phyloP scores from a whole-genome alignment of 2,888 invertebrate species.

The Thymelicus acteon region DNA sequence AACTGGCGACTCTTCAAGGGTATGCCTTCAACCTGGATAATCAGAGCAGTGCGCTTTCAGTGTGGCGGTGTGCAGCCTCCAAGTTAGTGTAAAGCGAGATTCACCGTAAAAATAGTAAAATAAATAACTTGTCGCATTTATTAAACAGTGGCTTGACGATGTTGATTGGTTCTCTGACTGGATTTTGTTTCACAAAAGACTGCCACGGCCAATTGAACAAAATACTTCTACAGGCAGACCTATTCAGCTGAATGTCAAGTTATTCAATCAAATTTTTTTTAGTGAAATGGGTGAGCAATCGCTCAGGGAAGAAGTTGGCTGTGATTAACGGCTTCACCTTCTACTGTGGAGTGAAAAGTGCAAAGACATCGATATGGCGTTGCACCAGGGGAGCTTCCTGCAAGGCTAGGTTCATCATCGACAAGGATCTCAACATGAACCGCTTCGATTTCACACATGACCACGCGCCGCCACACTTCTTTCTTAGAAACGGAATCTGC shows the following conservation, averaged over 20 bases:
- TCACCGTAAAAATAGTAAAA: conserved; percentile 40
- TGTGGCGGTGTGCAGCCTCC: conserved; percentile 44
- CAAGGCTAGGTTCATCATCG: conserved; percentile 41
- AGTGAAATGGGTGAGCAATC: conserved; percentile 49
- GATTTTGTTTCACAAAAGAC: too few species aligned
- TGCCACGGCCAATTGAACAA: too few species aligned
- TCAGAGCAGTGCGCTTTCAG: conserved; percentile 8
- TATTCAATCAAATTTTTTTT: conserved; percentile 18
- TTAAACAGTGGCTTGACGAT: too few species aligned
- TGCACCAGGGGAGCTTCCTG: conserved; percentile 44
- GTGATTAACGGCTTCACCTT: conserved; percentile 54
- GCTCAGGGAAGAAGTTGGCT: conserved; percentile 48
- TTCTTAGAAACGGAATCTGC: conserved; percentile 43
- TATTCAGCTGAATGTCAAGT: not conserved
- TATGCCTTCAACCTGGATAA: conserved; percentile 39
- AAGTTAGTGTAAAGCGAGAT: conserved; percentile 65
- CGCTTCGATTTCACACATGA: conserved; percentile 43
- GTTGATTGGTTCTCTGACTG: too few species aligned
- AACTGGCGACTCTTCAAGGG: conserved; percentile 44
- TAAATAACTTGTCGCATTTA: too few species aligned
- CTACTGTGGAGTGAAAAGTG: conserved; percentile 37
- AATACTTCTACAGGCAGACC: too few species aligned
- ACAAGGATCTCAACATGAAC: conserved; percentile 20
- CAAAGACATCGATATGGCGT: conserved; percentile 43
- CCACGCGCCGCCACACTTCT: conserved; percentile 43